phyloP scores from a whole-genome alignment of 2,888 invertebrate genomes.

The Villa cingulata region DNA sequence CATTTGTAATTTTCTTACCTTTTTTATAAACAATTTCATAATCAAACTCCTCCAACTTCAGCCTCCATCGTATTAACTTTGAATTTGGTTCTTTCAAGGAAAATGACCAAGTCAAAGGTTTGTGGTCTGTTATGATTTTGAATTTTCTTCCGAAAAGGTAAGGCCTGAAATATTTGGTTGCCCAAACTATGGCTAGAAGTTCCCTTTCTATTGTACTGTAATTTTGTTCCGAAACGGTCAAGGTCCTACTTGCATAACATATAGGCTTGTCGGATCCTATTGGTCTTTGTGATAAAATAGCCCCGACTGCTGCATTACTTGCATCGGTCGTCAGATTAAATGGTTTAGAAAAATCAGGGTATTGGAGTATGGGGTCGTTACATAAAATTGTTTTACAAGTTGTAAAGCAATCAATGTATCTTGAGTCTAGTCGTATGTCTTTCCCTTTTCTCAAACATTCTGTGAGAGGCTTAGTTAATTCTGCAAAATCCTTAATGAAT shows the following conservation, averaged over 20 bases:
- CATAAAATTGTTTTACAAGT: too few relatives aligned
- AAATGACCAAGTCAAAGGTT: slow-evolving; percentile 12
- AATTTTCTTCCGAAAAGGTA: slow-evolving; percentile 11
- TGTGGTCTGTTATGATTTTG: slow-evolving; percentile 14
- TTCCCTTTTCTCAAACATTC: too few relatives aligned
- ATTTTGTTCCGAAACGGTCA: background rate
- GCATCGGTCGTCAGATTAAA: slow-evolving; percentile 16
- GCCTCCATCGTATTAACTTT: slow-evolving; percentile 13
- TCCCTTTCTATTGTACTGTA: slow-evolving; percentile 6
- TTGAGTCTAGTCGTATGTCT: too few relatives aligned
- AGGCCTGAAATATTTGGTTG: background rate
- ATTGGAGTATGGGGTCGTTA: too few relatives aligned
- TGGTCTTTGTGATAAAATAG: slow-evolving; percentile 16
- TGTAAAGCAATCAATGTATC: too few relatives aligned
- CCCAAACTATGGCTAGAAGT: slow-evolving; percentile 5
- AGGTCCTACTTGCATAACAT: slow-evolving; percentile 2
- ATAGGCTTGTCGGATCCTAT: slow-evolving; percentile 3
- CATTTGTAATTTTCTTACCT: slow-evolving; percentile 14
- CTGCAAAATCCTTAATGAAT: background rate
- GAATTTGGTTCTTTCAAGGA: slow-evolving; percentile 12
- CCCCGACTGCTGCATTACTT: slow-evolving; percentile 17
- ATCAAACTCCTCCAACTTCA: slow-evolving; percentile 17
- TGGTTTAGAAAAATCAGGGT: too few relatives aligned
- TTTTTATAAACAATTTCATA: slow-evolving; percentile 16
- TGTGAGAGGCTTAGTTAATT: slow-evolving; percentile 4